Evolutionary conservation across 92 coral and sea anemone genomes (phyloP).

Genomic region (Hydrozoanthus gracilis): DNA sequence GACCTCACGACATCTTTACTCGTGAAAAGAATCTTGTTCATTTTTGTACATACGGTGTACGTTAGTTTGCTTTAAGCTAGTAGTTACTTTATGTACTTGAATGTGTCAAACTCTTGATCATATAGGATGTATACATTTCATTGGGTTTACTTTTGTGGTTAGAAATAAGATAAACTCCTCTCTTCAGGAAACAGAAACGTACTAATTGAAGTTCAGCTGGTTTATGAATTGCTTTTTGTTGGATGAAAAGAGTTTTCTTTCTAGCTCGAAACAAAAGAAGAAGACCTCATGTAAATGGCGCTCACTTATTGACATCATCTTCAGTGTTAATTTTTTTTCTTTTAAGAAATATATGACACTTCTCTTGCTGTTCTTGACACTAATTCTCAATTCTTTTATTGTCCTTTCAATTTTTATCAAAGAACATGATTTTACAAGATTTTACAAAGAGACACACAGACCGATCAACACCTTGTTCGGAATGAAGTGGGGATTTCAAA

Average conservation of each 20-base stretch:
- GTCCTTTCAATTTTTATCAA: slow-evolving; percentile 36
- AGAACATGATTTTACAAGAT: slow-evolving; percentile 17
- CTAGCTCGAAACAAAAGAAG: slow-evolving; percentile 38
- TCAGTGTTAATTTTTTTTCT: not conserved
- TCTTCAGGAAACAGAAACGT: slow-evolving; percentile 42
- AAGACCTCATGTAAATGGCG: slow-evolving; percentile 12
- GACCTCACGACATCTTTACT: slow-evolving; percentile 23
- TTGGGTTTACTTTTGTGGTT: slow-evolving; percentile 49
- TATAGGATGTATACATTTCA: slow-evolving; percentile 41
- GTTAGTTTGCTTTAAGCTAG: slow-evolving; percentile 25
- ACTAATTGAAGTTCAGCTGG: slow-evolving; percentile 48
- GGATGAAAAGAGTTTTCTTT: slow-evolving; percentile 36
- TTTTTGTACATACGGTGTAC: slow-evolving; percentile 18
- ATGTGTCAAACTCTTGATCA: slow-evolving; percentile 12
- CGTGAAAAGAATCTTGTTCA: slow-evolving; percentile 23
- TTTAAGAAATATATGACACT: not conserved
- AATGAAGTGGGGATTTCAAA: slow-evolving; percentile 20
- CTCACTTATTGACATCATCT: slow-evolving; percentile 18
- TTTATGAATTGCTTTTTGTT: slow-evolving; percentile 35
- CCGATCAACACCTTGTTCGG: slow-evolving; percentile 8
- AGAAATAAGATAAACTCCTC: slow-evolving; percentile 36
- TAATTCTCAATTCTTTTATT: slow-evolving; percentile 29
- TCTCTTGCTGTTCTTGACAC: slow-evolving; percentile 16
- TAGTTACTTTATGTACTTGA: not conserved
- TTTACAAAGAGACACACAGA: slow-evolving; percentile 15